A percentile compares a stretch with the other conserved stretches of the same genome.
Conservation (phyloP, 2,797 vertebrate genomes). For the Tiaroga cobitis region DNA sequence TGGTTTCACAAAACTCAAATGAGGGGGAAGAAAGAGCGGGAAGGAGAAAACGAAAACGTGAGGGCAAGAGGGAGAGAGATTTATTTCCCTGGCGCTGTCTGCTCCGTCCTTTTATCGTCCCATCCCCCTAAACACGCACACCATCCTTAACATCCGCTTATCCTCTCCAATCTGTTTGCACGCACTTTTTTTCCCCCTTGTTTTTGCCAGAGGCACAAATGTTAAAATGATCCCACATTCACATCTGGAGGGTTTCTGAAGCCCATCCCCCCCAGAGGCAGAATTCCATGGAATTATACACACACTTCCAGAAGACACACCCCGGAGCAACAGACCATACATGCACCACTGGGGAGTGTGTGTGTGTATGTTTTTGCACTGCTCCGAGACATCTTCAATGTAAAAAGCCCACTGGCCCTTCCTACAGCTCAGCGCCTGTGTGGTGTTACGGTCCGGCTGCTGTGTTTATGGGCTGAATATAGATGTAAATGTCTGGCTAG, state of each 20-base stretch:
- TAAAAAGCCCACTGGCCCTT: constrained; percentile 11
- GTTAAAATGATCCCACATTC: constrained; percentile 49
- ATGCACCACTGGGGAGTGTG: not conserved
- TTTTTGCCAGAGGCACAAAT: constrained; percentile 30
- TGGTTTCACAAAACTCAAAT: not conserved
- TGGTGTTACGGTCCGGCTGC: constrained; percentile 1
- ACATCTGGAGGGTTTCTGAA: constrained; percentile 59
- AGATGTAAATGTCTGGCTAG: not conserved
- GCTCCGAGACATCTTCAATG: constrained; percentile 18
- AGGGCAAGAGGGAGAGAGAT: constrained; percentile 23
- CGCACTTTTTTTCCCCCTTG: constrained; percentile 41
- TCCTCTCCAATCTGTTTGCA: constrained; percentile 1
- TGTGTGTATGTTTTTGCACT: constrained; percentile 10
- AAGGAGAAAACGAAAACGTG: not conserved
- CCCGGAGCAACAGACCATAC: constrained; percentile 1
- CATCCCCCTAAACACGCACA: constrained; percentile 19
- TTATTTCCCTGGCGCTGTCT: not conserved
- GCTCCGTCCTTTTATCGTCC: not conserved
- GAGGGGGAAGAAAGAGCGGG: not conserved
- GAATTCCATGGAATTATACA: constrained; percentile 47
- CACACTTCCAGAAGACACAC: constrained; percentile 33
- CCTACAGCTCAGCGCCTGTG: not conserved
- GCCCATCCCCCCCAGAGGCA: constrained; percentile 53
- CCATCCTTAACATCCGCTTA: constrained; percentile 24
- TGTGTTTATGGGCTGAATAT: constrained; percentile 12